Evolutionary conservation across 2,797 vertebrate species (phyloP).

Genomic region (Eulemur coronatus): DNA sequence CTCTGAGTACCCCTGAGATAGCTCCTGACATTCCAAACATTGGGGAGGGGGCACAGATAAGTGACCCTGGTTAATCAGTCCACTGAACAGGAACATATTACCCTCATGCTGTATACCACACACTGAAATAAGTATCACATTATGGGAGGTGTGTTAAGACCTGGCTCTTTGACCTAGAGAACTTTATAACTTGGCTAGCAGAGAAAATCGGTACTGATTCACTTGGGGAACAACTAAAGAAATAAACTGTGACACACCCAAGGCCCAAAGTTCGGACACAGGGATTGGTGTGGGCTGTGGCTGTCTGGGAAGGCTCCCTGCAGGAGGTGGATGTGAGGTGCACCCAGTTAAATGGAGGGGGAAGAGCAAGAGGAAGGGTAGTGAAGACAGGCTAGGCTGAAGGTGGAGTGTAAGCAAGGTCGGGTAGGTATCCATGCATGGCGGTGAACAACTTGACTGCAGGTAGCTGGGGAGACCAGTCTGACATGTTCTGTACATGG

Average conservation of each 20-base stretch:
- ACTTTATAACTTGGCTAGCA: background rate
- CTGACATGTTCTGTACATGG: background rate
- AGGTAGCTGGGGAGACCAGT: no score
- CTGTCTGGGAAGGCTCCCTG: background rate
- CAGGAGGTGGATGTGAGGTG: background rate
- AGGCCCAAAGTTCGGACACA: background rate
- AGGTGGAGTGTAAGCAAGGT: background rate
- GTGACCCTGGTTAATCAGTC: background rate
- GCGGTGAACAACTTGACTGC: background rate
- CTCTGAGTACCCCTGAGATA: background rate
- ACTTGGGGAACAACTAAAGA: background rate
- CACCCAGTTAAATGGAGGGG: background rate
- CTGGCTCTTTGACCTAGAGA: background rate
- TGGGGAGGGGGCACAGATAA: background rate
- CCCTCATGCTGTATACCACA: background rate
- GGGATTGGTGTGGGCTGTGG: background rate
- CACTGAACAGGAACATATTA: background rate
- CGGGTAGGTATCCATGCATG: background rate
- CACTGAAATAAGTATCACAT: background rate
- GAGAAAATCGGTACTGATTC: background rate
- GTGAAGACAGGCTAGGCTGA: background rate
- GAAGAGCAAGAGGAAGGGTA: background rate
- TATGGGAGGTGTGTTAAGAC: background rate
- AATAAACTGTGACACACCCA: background rate
- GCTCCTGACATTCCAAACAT: background rate